These are phyloP conservation scores for Melanogrammus aeglefinus DNA, from an alignment of 2,797 vertebrate genomes.

Conservation along the genomic window DNA sequence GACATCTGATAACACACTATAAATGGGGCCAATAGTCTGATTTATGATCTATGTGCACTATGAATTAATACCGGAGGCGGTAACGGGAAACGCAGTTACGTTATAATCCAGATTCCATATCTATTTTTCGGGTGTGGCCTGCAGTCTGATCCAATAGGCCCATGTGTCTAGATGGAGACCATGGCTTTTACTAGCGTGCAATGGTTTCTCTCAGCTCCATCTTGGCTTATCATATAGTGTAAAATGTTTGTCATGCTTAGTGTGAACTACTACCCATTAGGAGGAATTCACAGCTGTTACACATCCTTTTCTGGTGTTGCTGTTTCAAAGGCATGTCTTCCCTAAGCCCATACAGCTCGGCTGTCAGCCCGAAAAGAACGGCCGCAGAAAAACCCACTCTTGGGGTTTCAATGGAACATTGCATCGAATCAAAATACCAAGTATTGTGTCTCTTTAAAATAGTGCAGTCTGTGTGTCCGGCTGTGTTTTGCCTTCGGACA, in stretches of 20 bases:
- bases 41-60: background rate
- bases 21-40: background rate
- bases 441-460: conserved; percentile 15
- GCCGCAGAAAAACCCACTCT: conserved; percentile 20
- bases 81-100: background rate
- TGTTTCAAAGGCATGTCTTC: conserved; percentile 30
- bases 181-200: conserved; percentile 31
- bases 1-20: background rate
- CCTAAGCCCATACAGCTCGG: conserved; percentile 41
- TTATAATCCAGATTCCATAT: background rate
- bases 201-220: conserved; percentile 31
- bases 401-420: conserved; percentile 9
- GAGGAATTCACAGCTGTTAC: conserved; percentile 35
- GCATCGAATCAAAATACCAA: conserved; percentile 28
- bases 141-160: conserved; percentile 25
- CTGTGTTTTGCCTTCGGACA: conserved; percentile 44
- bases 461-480: conserved; percentile 21
- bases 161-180: conserved; percentile 25
- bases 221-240: conserved; percentile 32
- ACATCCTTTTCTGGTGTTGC: conserved; percentile 1
- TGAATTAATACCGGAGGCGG: background rate
- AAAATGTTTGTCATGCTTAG: conserved; percentile 22
- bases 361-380: conserved; percentile 22
- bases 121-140: background rate
- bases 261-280: conserved; percentile 21